phyloP scores from a whole-genome alignment of 1,140 invertebrate species.

The Phthorimaea operculella region DNA sequence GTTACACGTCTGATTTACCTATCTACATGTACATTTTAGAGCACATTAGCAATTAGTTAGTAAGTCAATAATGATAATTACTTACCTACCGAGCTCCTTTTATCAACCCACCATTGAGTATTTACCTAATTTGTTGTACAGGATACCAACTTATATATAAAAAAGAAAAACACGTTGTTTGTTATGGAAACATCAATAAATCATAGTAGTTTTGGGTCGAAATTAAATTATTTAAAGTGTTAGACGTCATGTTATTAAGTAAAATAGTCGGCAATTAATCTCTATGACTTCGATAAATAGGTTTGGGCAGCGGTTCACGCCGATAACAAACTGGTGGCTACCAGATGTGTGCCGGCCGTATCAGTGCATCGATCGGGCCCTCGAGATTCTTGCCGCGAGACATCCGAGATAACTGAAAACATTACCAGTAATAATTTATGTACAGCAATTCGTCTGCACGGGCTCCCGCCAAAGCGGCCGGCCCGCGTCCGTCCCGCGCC shows the following conservation, averaged over 20 bases:
- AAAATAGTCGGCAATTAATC: slow-evolving; percentile 35
- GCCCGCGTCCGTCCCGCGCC: not conserved
- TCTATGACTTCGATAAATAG: slow-evolving; percentile 41
- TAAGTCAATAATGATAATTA: no score
- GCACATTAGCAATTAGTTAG: no score
- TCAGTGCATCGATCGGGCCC: slow-evolving; percentile 33
- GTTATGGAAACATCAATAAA: not conserved
- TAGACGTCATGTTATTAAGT: slow-evolving; percentile 31
- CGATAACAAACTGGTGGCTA: slow-evolving; percentile 32
- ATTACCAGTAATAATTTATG: slow-evolving; percentile 46
- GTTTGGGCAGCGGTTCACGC: slow-evolving; percentile 23
- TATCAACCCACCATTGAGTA: no score
- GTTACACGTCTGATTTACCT: no score
- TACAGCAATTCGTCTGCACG: slow-evolving; percentile 38
- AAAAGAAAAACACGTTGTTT: no score
- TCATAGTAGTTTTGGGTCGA: not conserved
- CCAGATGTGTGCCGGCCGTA: slow-evolving; percentile 33
- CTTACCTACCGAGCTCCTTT: no score
- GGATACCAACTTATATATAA: no score
- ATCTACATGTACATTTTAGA: no score
- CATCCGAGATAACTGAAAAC: slow-evolving; percentile 46
- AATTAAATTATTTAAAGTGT: slow-evolving; percentile 30
- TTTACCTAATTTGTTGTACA: no score
- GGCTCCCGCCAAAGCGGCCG: not conserved
- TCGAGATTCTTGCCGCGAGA: slow-evolving; percentile 37